phyloP scores from a whole-genome alignment of 1,140 invertebrate genomes.

The Penaeus japonicus region DNA sequence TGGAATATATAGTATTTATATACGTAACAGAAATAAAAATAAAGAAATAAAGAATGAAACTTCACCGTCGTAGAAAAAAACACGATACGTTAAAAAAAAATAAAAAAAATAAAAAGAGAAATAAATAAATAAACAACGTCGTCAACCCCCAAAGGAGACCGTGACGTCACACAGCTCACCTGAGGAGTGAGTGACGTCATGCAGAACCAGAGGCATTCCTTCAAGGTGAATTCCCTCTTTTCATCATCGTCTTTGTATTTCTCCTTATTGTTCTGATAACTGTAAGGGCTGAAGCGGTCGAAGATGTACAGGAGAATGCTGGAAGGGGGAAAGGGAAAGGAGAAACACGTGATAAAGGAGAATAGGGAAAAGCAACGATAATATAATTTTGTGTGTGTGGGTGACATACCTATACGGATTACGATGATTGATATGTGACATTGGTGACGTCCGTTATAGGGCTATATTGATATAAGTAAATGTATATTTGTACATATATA shows the following conservation, averaged over 20 bases:
- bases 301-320: slow-evolving; percentile 95
- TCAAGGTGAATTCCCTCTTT: slow-evolving; percentile 92
- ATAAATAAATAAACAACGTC: background rate
- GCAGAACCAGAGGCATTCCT: slow-evolving; percentile 98
- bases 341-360: background rate
- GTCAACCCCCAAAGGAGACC: background rate
- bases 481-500: too few species aligned
- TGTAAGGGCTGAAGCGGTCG: slow-evolving; percentile 95
- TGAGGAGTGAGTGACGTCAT: slow-evolving; percentile 98
- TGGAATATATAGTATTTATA: too few species aligned
- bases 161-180: slow-evolving; percentile 61
- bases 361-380: background rate
- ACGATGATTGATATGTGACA: background rate
- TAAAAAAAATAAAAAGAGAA: background rate
- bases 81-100: background rate
- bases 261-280: slow-evolving; percentile 92
- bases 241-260: slow-evolving; percentile 94
- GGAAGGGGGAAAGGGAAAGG: slow-evolving; percentile 22
- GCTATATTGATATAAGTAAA: too few species aligned
- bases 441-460: too few species aligned
- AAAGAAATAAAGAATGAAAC: too few species aligned
- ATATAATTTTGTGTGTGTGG: too few species aligned
- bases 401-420: background rate
- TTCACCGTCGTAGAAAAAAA: too few species aligned
- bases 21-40: too few species aligned